Evolutionary conservation across 2,113 vertebrate genomes (phyloP).

Genomic region (Seriola aureovittata): DNA sequence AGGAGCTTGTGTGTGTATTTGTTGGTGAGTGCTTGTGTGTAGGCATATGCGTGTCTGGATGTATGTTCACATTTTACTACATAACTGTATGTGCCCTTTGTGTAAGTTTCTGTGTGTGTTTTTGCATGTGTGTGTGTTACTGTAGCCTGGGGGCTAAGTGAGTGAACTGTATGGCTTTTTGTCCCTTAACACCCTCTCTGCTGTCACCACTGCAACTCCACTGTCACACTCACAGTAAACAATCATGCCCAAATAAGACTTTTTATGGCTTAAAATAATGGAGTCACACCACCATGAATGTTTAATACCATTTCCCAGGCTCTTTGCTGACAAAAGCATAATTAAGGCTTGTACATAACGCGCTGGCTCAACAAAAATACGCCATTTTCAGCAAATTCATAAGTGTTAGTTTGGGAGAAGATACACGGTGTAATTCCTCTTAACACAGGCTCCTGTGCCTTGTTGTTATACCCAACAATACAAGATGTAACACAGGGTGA

Average conservation of each 20-base stretch:
- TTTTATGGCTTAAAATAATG: conserved; percentile 68
- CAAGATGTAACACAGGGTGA: conserved; percentile 3
- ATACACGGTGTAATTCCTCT: conserved; percentile 41
- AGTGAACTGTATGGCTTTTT: conserved; percentile 52
- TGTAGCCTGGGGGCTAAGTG: conserved; percentile 43
- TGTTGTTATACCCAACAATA: conserved; percentile 22
- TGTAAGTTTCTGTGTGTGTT: background rate
- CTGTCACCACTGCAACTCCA: conserved; percentile 52
- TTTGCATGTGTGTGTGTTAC: background rate
- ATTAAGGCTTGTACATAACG: conserved; percentile 67
- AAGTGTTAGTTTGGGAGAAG: conserved; percentile 37
- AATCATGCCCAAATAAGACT: conserved; percentile 62
- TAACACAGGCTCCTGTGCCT: conserved; percentile 11
- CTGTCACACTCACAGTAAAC: conserved; percentile 66
- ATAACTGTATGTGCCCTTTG: conserved; percentile 5
- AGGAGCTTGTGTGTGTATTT: conserved; percentile 37
- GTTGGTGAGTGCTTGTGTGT: conserved; percentile 31
- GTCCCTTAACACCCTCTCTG: conserved; percentile 56
- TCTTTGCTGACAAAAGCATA: conserved; percentile 70
- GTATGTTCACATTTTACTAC: conserved; percentile 16
- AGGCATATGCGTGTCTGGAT: background rate
- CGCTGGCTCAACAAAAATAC: conserved; percentile 60
- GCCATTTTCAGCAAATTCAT: conserved; percentile 58
- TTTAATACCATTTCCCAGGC: conserved; percentile 69
- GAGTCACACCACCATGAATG: conserved; percentile 66